Conservation (phyloP, 92 coral and sea anemone genomes). For the Paramuricea clavata region DNA sequence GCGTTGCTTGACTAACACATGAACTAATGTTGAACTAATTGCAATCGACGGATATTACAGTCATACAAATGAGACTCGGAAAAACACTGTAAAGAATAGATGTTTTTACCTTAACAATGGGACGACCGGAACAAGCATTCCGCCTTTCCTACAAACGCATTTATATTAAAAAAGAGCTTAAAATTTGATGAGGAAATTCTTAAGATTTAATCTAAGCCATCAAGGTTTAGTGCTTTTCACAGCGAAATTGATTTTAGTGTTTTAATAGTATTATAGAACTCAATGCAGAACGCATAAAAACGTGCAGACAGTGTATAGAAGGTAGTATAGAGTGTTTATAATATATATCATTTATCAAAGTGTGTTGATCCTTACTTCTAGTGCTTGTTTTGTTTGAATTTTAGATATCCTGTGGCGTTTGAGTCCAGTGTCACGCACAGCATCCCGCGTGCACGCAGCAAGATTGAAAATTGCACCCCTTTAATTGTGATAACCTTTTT, state of each 20-base stretch:
- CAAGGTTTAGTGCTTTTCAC: neutral
- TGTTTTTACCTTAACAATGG: neutral
- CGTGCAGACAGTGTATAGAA: neutral
- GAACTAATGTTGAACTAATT: slow-evolving; percentile 21
- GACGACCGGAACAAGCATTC: slow-evolving; percentile 8
- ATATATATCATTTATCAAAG: neutral
- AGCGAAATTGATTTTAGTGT: neutral
- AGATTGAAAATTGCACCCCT: slow-evolving; percentile 10
- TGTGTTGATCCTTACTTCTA: slow-evolving; percentile 22
- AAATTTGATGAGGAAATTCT: slow-evolving; percentile 22
- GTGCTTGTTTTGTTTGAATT: slow-evolving; percentile 14
- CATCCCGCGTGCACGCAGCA: neutral
- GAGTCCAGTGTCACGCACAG: slow-evolving; percentile 1
- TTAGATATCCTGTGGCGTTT: neutral
- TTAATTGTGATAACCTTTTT: neutral
- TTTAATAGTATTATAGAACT: neutral
- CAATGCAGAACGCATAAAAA: neutral
- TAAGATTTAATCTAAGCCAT: slow-evolving; percentile 7
- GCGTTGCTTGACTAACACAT: slow-evolving; percentile 27
- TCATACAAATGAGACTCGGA: neutral
- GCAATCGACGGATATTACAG: slow-evolving; percentile 12
- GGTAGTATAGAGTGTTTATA: neutral
- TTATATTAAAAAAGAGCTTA: slow-evolving; percentile 31
- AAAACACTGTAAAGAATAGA: neutral
- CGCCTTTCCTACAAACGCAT: slow-evolving; percentile 18